phyloP scores from a whole-genome alignment of 2,888 invertebrate species.

The Trachelus stipa region DNA sequence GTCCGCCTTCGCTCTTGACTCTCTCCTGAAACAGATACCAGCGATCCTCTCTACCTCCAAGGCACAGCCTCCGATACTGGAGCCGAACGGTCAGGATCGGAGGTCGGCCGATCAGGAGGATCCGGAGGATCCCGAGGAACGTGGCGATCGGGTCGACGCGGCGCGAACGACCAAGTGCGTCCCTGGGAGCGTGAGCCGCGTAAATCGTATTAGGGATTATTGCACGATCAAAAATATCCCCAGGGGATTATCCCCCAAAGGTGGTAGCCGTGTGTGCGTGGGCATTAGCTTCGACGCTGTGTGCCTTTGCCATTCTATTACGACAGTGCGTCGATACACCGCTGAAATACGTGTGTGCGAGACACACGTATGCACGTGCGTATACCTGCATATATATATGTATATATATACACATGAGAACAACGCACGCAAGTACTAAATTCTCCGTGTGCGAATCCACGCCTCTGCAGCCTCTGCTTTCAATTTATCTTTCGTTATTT shows the following conservation, averaged over 20 bases:
- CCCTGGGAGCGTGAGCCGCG: constrained; percentile 54
- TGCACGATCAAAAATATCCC: constrained; percentile 66
- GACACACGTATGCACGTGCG: constrained; percentile 31
- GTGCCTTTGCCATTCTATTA: constrained; percentile 7
- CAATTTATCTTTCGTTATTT: constrained; percentile 47
- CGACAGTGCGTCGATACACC: no score
- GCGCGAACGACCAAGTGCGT: constrained; percentile 10
- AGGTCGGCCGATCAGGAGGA: no score
- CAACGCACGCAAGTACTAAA: constrained; percentile 19
- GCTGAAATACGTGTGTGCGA: not conserved
- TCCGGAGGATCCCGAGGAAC: no score
- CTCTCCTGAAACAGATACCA: no score
- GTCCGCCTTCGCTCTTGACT: no score
- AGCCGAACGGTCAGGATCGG: no score
- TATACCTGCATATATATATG: constrained; percentile 21
- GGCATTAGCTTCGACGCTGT: constrained; percentile 51
- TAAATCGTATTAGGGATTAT: constrained; percentile 67
- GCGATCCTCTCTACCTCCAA: no score
- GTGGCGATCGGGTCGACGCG: not conserved
- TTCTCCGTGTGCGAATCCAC: constrained; percentile 49
- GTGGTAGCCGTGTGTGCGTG: constrained; percentile 54
- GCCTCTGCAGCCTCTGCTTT: constrained; percentile 50
- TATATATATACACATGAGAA: no score
- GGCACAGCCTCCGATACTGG: no score
- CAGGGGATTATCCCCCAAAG: constrained; percentile 61